Base-by-base conservation (phyloP, 1,140 invertebrate species). In the Caerostris darwini region DNA sequence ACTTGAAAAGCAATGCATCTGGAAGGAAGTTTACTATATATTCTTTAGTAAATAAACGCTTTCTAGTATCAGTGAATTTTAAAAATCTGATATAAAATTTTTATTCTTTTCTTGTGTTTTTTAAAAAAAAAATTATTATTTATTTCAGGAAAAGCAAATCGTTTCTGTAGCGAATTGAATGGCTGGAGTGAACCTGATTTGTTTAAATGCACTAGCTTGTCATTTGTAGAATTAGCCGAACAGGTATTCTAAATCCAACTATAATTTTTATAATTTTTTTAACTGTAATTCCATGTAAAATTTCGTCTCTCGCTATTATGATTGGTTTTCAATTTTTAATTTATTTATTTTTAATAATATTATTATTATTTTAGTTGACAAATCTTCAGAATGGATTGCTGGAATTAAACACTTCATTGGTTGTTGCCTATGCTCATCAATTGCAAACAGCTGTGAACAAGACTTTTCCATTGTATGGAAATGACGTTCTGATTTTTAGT, bases 201-300 rank as follows among this genome's bases (percentile, higher is more conserved):
- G 96, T 99, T 99, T 95, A 99, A 99, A 95, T 99, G 99, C 96
- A 99, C 98, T 0, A 99, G 98, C 7, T 97, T 97, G 64, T 96
- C 97, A 1, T 99, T 99, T 95, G 96, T 98, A 5, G 97, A 98
- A 93, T 96, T 99, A 17, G 96, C 98, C 10, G 97, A 98, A 95
- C 97, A 98, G 96, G 97, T 98, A 96, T 5, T 34, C 34, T 34
- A 34, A 34, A 34, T 34, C 7, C 50, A 3, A 57, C 57, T 57
- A 7, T n/a, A 83, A 58, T 3, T 7, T 57, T 81, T 34, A 64
- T 17, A 88, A 17, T 88, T 88, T 1, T n/a, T 34, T 12, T 6
- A 17, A 7, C 1, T 53, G 3, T 81, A 7, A 7, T 6, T 67
- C 7, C 34, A n/a, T 81, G 3, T 3, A 53, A 19, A n/a, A 14